Percentiles rank a stretch among this genome's conserved stretches.
Evolutionary conservation across 2,113 vertebrate genomes (phyloP).

Genomic region (Gulo gulo): DNA sequence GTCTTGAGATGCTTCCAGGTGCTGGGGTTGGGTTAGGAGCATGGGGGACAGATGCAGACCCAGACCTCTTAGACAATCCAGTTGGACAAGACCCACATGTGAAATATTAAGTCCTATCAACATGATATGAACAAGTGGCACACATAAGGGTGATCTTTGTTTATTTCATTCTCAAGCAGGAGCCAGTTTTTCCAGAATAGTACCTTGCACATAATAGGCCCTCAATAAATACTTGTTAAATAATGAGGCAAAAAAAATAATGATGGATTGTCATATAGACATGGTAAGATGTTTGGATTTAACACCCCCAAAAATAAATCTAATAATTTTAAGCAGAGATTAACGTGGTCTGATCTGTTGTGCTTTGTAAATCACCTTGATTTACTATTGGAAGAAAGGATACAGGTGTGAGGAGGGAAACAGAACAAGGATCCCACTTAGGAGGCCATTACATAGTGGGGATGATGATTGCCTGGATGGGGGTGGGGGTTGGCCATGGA

Average conservation of each 20-base stretch:
- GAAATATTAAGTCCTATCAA: not conserved
- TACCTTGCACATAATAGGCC: not conserved
- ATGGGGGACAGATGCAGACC: accelerated
- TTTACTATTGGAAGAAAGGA: not conserved
- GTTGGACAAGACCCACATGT: not conserved
- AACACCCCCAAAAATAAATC: not conserved
- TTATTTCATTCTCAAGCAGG: not conserved
- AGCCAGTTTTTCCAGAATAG: not conserved
- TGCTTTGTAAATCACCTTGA: not conserved
- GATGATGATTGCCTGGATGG: not conserved
- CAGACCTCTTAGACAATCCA: not conserved
- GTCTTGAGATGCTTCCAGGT: slow-evolving; percentile 1
- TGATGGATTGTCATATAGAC: not conserved
- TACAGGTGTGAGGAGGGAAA: not conserved
- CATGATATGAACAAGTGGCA: not conserved
- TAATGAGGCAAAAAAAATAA: not conserved
- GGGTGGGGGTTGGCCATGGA: not conserved
- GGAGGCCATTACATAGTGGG: no score
- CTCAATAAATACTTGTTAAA: not conserved
- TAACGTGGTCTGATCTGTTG: not conserved
- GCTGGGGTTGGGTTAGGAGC: not conserved
- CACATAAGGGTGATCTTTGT: not conserved
- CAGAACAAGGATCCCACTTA: not conserved
- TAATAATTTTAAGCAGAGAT: not conserved
- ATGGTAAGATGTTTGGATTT: not conserved